phyloP scores from a whole-genome alignment of 1,140 invertebrate species.

The Mya arenaria region DNA sequence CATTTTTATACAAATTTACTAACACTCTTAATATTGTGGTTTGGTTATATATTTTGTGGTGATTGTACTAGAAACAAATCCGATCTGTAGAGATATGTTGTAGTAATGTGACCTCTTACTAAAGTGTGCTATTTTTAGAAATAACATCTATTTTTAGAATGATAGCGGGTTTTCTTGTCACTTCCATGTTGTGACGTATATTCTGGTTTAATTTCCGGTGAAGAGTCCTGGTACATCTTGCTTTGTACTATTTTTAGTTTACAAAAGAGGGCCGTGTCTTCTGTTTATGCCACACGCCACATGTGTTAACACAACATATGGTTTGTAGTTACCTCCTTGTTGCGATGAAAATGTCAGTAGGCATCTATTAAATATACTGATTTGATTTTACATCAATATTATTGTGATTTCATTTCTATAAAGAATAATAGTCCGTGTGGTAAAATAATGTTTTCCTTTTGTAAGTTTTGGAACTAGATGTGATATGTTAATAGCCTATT shows the following conservation, averaged over 20 bases:
- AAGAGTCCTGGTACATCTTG: conserved; percentile 38
- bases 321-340: neutral
- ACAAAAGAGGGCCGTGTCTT: neutral
- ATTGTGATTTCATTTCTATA: no score
- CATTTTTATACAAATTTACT: conserved; percentile 46
- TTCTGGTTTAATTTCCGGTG: conserved; percentile 49
- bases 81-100: neutral
- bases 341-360: no score
- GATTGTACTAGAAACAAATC: neutral
- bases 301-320: neutral
- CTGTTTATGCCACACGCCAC: neutral
- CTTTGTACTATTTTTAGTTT: conserved; percentile 26
- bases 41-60: conserved; percentile 8
- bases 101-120: conserved; percentile 21
- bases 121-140: conserved; percentile 54
- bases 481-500: no score
- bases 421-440: no score
- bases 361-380: no score
- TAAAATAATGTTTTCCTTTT: no score
- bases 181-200: conserved; percentile 53
- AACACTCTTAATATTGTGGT: conserved; percentile 50
- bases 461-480: no score
- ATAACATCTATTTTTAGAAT: conserved; percentile 47
- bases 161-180: conserved; percentile 38
- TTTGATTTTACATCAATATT: no score